Evolutionary conservation across 2,113 vertebrate genomes (phyloP), one percentile per base, ranked within the genome.

Genomic region (Anguilla rostrata): DNA sequence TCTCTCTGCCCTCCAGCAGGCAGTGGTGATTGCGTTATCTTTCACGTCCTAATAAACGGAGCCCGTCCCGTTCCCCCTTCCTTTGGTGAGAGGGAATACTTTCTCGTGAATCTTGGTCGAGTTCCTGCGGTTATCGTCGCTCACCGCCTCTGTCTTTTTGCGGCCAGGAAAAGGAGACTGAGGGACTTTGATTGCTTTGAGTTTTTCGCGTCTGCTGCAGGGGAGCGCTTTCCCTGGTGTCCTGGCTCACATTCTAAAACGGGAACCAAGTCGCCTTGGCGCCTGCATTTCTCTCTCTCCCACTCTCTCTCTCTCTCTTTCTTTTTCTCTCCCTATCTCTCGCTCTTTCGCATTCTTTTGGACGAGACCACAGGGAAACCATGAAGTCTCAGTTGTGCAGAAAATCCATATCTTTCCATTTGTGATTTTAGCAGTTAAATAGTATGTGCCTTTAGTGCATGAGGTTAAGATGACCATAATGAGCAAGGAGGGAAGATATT

Each of bases 11-110:
- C 71, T 75, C 71, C 71, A 12, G 71, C 81, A 82, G 40, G 81
- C 11, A 40, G 15, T 43, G 3, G 81, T 53, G 81, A 82, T 82
- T 82, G 53, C 81, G 5, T 60, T 83, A 39, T 60, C 53, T 39
- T 53, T 41, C 8, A 29, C 34, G 15, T 39, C 82, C 53, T 83
- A 63, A 60, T 83, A 60, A 83, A 40, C 16, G 26, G 26, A 34
- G 46, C n/a, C n/a, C 46, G 49, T 57, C 82, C 82, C 53, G 5
- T n/a, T 56, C 16, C 26, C 46, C 82, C 84, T 88, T 83, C 46
- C 53, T 83, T 83, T 83, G 46, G 53, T 83, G 46, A 56, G 49
- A 34, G n/a, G 29, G 26, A 34, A 14, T 53, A 49, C 12, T 82
- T 53, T 53, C 43, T 56, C 26, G 26, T 56, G 60, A 26, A 66